phyloP scores from a whole-genome alignment of 1,140 invertebrate genomes.

The Tetraneura akinire region DNA sequence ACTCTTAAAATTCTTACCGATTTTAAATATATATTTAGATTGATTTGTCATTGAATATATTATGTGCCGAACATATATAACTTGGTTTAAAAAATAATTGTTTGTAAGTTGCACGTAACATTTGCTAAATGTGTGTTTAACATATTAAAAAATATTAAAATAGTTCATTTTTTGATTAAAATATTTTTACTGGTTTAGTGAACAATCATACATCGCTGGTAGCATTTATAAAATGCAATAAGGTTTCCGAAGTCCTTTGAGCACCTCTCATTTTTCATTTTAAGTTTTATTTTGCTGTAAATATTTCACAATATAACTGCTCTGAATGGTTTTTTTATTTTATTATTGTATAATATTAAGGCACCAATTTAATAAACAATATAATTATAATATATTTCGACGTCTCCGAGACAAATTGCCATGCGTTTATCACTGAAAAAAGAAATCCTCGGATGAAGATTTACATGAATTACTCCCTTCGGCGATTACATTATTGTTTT shows the following conservation, averaged over 20 bases:
- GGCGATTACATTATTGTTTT: not conserved
- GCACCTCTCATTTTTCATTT: conserved; percentile 26
- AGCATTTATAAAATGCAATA: not conserved
- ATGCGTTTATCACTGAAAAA: too few species aligned
- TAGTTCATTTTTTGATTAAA: not conserved
- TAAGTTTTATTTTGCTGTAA: not conserved
- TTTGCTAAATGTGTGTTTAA: not conserved
- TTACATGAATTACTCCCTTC: conserved; percentile 7
- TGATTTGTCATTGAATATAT: too few species aligned
- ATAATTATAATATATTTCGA: not conserved
- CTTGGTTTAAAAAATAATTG: too few species aligned
- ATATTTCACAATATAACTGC: conserved; percentile 27
- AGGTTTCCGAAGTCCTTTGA: not conserved
- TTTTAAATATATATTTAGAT: too few species aligned
- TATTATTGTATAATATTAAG: not conserved
- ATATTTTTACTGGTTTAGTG: not conserved
- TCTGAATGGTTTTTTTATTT: not conserved
- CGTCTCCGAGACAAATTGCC: not conserved
- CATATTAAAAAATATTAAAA: not conserved
- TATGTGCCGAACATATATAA: too few species aligned
- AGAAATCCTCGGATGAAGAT: not conserved
- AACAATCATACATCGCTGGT: not conserved
- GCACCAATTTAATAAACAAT: conserved; percentile 17
- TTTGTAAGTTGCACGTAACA: too few species aligned
- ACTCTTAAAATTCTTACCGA: too few species aligned